Percentiles rank a stretch among this genome's conserved stretches.
These are phyloP conservation scores for Merops nubicus DNA, from an alignment of 2,113 vertebrate genomes.

Conservation along the genomic window DNA sequence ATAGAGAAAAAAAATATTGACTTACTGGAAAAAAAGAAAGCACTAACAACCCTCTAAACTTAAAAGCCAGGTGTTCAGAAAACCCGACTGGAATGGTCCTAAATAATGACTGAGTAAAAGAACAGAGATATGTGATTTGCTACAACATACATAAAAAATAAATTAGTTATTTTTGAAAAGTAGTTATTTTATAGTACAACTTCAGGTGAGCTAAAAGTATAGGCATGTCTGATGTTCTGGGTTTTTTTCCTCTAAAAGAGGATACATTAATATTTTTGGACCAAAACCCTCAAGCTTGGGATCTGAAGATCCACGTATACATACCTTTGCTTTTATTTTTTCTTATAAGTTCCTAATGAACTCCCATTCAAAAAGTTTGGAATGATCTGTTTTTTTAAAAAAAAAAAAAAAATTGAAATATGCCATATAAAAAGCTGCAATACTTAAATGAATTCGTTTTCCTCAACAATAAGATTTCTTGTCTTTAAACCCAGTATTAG, in stretches of 20 bases:
- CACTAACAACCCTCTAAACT: not conserved
- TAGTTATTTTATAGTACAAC: not conserved
- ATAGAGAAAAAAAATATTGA: not conserved
- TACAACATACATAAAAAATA: not conserved
- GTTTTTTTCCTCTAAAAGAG: not conserved
- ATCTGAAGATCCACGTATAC: not conserved
- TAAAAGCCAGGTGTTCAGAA: not conserved
- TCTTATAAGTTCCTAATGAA: not conserved
- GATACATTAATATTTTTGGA: not conserved
- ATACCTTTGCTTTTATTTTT: not conserved
- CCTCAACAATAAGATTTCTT: not conserved
- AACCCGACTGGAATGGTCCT: not conserved
- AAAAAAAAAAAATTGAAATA: not conserved
- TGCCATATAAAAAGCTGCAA: not conserved
- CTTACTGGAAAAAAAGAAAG: not conserved
- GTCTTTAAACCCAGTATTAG: not conserved
- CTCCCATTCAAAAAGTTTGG: not conserved
- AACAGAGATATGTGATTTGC: not conserved
- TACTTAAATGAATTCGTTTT: not conserved
- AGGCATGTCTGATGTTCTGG: not conserved
- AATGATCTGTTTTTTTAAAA: not conserved
- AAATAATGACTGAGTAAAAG: not conserved
- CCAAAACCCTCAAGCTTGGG: not conserved
- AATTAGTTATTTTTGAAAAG: not conserved
- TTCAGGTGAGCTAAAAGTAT: not conserved